These are phyloP conservation scores for Galeopterus variegatus DNA, from an alignment of 2,113 vertebrate genomes.

Conservation along the genomic window DNA sequence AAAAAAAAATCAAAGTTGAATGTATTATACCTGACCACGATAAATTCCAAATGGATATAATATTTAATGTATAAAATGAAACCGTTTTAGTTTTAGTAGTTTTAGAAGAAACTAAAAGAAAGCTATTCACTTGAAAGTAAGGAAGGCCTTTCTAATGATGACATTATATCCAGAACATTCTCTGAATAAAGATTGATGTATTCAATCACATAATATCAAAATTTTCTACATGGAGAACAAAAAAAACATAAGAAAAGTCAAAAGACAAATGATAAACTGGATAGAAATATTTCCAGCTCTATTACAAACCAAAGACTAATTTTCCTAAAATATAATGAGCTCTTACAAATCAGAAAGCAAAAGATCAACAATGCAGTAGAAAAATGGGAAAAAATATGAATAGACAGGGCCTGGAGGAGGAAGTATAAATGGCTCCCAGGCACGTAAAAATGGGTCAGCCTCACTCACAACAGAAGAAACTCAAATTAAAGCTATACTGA, in stretches of 20 bases:
- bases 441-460: background rate
- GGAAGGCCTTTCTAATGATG: conserved; percentile 22
- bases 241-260: conserved; percentile 32
- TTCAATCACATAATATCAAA: background rate
- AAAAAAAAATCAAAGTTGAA: conserved; percentile 24
- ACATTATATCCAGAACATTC: conserved; percentile 4
- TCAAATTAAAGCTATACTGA: background rate
- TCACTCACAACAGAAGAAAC: background rate
- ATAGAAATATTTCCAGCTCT: conserved; percentile 18
- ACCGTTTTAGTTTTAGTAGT: background rate
- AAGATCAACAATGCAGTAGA: background rate
- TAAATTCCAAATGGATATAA: conserved; percentile 32
- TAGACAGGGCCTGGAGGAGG: background rate
- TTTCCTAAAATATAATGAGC: background rate
- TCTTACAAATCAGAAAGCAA: conserved; percentile 9
- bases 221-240: conserved; percentile 12
- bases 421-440: background rate
- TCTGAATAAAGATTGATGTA: background rate
- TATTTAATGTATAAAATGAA: conserved; percentile 40
- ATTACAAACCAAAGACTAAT: conserved; percentile 5
- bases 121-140: background rate
- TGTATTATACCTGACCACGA: background rate
- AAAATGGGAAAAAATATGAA: background rate
- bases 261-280: conserved; percentile 49
- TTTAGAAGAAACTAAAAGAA: conserved; percentile 42